These are phyloP conservation scores for Cheilosia vulpina DNA, from an alignment of 2,888 invertebrate species.

Conservation along the genomic window DNA sequence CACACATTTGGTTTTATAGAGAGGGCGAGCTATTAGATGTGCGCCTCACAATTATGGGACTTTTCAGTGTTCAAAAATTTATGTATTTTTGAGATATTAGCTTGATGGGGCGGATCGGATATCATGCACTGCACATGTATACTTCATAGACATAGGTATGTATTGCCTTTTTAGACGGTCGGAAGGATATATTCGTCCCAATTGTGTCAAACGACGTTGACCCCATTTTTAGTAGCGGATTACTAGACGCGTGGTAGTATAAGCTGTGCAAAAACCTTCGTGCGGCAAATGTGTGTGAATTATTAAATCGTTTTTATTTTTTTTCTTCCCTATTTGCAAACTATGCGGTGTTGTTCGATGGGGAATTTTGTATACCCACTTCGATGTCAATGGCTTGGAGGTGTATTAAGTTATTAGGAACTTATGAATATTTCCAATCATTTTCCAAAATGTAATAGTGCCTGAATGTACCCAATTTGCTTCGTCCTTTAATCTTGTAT, in stretches of 20 bases:
- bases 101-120: constrained; percentile 1
- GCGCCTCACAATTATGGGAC: not conserved
- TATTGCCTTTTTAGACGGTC: not conserved
- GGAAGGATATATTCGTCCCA: not conserved
- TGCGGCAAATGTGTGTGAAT: not conserved
- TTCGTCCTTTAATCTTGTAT: no score
- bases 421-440: no score
- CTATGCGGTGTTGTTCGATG: no score
- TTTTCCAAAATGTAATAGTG: no score
- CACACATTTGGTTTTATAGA: not conserved
- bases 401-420: no score
- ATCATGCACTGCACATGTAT: not conserved
- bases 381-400: no score
- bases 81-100: not conserved
- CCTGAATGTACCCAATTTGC: no score
- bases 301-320: no score
- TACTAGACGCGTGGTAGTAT: not conserved
- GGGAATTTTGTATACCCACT: no score
- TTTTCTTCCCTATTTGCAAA: no score
- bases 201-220: constrained; percentile 30
- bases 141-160: not conserved
- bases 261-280: not conserved
- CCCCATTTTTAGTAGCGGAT: not conserved
- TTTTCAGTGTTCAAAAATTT: not conserved
- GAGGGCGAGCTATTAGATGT: not conserved